Base-by-base conservation (phyloP, 2,797 vertebrate genomes). In the Rhynchotus rufescens region DNA sequence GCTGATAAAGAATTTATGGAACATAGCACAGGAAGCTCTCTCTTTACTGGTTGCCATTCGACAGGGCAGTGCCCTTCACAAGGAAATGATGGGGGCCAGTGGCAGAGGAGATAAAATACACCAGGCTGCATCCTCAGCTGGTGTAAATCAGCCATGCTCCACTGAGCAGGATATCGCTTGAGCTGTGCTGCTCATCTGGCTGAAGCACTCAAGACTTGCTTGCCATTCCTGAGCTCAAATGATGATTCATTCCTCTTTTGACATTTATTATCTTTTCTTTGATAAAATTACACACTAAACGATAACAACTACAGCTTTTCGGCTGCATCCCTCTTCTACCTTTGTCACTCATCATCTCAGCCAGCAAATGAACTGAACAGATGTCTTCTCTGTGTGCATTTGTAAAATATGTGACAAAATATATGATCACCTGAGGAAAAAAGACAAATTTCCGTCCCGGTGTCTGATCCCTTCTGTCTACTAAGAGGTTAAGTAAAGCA, bases 1-100 rank as follows among this genome's bases (percentile, higher is more conserved):
- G 73, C 95, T 74, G 96, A 97, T 97, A 97, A 93, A 72, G 85
- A 72, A 68, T 95, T 89, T 82, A 84, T 92, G 91, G 91, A 88
- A 93, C 90, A 60, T 44, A 95, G 91, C 79, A 89, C 92, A 95
- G 96, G 96, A 97, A 97, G 93, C 91, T 84, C 62, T 51, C 56
- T 15, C 83, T 76, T 85, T 77, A 61, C 91, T 68, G 67, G 75
- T 72, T 94, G 87, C 90, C 28, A 8, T 57, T 86, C 75, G 54
- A 28, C 45, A 81, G 91, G 80, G 90, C 85, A 95, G 51, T 76
- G 57, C 49, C 82, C 87, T 80, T 88, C 10, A 1, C 6, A 2
- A 90, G 93, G 86, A 92, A 95, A 57, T 9, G 19, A 84, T 72
- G 71, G 64, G 81, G 90, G 80, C 78, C 76, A 56, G 88, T 71